phyloP scores from a whole-genome alignment of 2,888 invertebrate genomes.

The Liposcelis brunnea region DNA sequence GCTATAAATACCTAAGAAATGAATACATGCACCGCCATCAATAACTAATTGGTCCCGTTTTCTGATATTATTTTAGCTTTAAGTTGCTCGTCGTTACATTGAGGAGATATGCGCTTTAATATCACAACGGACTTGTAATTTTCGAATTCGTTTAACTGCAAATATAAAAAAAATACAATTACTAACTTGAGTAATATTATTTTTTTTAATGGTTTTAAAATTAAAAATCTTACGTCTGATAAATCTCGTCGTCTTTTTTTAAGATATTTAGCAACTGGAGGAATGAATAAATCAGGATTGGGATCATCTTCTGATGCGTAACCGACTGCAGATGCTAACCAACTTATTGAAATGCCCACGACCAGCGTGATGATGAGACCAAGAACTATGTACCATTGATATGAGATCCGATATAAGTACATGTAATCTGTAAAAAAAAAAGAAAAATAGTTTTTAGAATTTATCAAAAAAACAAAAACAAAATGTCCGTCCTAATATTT shows the following conservation, averaged over 20 bases:
- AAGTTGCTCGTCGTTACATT: constrained; percentile 3
- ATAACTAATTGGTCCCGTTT: background rate
- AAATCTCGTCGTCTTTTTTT: background rate
- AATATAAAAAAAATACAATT: too few species aligned
- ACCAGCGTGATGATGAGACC: constrained; percentile 30
- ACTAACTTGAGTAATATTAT: too few species aligned
- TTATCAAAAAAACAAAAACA: too few species aligned
- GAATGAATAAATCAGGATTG: constrained; percentile 40
- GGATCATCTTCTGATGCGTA: constrained; percentile 23
- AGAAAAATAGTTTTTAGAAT: background rate
- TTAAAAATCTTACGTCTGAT: constrained; percentile 1
- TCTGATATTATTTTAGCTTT: constrained; percentile 7
- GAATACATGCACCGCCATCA: background rate
- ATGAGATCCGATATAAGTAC: constrained; percentile 27
- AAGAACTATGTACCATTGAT: constrained; percentile 30
- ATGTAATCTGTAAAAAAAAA: constrained; percentile 17
- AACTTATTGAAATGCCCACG: constrained; percentile 34
- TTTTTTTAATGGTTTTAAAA: too few species aligned
- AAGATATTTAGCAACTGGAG: constrained; percentile 28
- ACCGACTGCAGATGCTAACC: constrained; percentile 24
- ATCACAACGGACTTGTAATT: background rate
- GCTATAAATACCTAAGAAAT: too few species aligned
- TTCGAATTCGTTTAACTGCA: constrained; percentile 1
- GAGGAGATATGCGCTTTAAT: background rate
- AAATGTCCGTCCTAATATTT: too few species aligned